Base-by-base conservation (phyloP, 2,113 vertebrate genomes). In the Tretioscincus oriximinensis region DNA sequence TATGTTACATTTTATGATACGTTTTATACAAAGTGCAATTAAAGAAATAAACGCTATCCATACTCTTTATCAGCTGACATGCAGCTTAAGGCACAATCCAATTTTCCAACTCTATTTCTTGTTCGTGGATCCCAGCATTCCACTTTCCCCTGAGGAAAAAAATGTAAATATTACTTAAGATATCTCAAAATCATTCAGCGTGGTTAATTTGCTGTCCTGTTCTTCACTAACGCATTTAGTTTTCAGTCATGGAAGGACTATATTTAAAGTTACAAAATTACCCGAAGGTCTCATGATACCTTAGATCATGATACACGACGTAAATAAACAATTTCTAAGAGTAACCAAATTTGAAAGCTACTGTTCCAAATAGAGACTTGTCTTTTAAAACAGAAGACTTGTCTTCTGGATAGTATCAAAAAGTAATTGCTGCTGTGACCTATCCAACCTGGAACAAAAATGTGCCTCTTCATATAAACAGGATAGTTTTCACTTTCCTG, bases 101-200 rank as follows among this genome's bases (percentile, higher is more conserved):
- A 88, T 10, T 95, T 21, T 16, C 97, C 97, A 41, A 98, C 98
- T 65, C 97, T 93, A 70, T 77, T 95, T 78, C 98, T 93, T 4
- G 95, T 94, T 61, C 98, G 95, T 14, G 98, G 98, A 87, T 99
- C 98, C 98, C 98, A 99, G 94, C 97, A 99, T 84, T 99, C 98
- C 16, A 99, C 98, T 79, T 95, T 95, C 9, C 98, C 98, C 98
- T 99, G 77, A 41, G 69, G 1, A 88, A 16, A 60, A 82, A 58
- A 92, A 65, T 28, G 60, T 66, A 87, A 72, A 31, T 1, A 74
- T 0, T 2, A 80, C 66, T 84, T 24, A 87, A n/a, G 69, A 8
- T 60, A 20, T 16, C 1, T 61, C 21, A 78, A 24, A 58, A 14
- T 31, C 21, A 70, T 70, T 70, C 35, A 26, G 12, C 26, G 58